Conservation (phyloP, 1,140 invertebrate species). For the Formica selysi region DNA sequence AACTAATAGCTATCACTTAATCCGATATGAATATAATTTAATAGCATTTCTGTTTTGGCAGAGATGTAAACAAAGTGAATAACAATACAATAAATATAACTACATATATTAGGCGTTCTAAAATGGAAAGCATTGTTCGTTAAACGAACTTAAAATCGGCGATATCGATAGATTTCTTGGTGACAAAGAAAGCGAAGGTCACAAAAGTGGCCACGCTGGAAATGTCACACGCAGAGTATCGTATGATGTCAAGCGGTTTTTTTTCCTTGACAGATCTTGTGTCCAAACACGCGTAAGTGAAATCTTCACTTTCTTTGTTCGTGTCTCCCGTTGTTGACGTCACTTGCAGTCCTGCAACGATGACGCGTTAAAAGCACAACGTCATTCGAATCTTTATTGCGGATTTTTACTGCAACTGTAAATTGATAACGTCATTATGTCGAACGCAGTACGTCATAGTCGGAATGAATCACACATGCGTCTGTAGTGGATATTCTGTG, state of each 20-base stretch:
- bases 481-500: neutral
- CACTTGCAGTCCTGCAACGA: neutral
- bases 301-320: neutral
- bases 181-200: neutral
- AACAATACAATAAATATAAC: slow-evolving; percentile 1
- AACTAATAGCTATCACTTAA: neutral
- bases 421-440: neutral
- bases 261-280: slow-evolving; percentile 19
- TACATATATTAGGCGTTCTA: neutral
- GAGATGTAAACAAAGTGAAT: neutral
- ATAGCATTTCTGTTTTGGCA: neutral
- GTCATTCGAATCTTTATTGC: slow-evolving; percentile 1
- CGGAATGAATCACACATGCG: neutral
- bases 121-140: neutral
- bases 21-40: slow-evolving; percentile 5
- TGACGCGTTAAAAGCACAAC: neutral
- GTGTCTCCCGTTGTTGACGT: neutral
- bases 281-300: neutral
- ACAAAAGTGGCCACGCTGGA: slow-evolving; percentile 68
- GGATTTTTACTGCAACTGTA: neutral
- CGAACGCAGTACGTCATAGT: slow-evolving; percentile 1
- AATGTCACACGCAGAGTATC: slow-evolving; percentile 76
- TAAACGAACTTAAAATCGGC: too few species aligned
- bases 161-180: neutral
- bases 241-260: slow-evolving; percentile 58